phyloP scores from a whole-genome alignment of 2,113 vertebrate species.

The Elgaria multicarinata region DNA sequence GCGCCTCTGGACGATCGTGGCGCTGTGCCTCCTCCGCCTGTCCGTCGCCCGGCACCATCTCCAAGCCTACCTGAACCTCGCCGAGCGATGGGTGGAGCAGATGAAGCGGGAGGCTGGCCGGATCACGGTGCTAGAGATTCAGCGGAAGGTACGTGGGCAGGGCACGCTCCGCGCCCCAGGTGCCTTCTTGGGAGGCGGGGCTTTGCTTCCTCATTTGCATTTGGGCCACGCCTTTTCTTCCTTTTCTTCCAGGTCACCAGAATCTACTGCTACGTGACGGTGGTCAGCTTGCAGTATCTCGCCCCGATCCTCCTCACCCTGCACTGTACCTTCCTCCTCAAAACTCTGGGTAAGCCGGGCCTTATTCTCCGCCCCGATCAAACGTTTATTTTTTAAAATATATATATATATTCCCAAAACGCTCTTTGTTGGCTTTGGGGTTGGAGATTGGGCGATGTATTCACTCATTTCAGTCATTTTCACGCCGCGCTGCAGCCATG shows the following conservation, averaged over 20 bases:
- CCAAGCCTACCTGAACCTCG: conserved; percentile 94
- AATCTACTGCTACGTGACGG: conserved; percentile 92
- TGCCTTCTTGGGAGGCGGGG: too few species aligned
- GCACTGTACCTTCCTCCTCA: conserved; percentile 88
- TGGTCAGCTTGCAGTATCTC: conserved; percentile 94
- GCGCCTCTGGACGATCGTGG: conserved; percentile 88
- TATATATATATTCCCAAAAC: too few species aligned
- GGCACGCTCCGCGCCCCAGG: too few species aligned
- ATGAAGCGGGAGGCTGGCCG: conserved; percentile 90
- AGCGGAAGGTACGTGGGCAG: conserved; percentile 81
- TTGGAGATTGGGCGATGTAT: background rate
- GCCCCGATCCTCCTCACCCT: conserved; percentile 88
- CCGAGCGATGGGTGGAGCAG: conserved; percentile 88
- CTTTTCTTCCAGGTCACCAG: conserved; percentile 82
- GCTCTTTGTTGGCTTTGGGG: too few species aligned
- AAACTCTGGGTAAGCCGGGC: conserved; percentile 81
- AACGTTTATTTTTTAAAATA: background rate
- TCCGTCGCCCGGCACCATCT: conserved; percentile 85
- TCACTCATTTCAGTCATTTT: too few species aligned
- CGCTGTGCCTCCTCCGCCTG: conserved; percentile 83
- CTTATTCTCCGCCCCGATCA: background rate
- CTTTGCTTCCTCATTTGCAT: too few species aligned
- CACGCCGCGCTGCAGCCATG: too few species aligned
- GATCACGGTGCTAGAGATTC: conserved; percentile 89
- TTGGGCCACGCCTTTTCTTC: too few species aligned